Conservation (phyloP, 1,140 invertebrate genomes). For the Drosophila pandora region DNA sequence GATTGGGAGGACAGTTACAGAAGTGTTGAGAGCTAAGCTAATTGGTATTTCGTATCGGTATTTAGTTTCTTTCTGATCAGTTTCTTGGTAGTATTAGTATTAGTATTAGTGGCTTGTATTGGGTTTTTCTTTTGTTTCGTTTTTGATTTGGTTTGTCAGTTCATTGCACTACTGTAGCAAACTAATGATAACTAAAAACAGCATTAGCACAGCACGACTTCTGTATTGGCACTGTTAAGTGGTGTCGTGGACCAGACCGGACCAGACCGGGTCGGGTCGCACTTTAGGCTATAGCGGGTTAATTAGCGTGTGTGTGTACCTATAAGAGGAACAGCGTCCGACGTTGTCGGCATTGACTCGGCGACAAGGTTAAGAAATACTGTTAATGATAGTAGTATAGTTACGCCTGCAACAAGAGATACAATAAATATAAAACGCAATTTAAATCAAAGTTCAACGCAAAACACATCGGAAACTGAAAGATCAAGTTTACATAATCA, state of each 20-base stretch:
- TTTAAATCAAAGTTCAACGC: slow-evolving; percentile 63
- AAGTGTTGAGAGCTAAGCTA: slow-evolving; percentile 49
- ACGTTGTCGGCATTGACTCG: slow-evolving; percentile 95
- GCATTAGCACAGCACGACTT: slow-evolving; percentile 59
- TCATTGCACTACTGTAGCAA: slow-evolving; percentile 77
- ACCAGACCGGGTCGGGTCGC: slow-evolving; percentile 19
- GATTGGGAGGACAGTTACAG: slow-evolving; percentile 15
- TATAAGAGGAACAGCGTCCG: slow-evolving; percentile 92
- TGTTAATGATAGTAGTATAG: slow-evolving; percentile 99
- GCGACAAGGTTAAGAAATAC: slow-evolving; percentile 98
- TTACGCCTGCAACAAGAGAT: slow-evolving; percentile 92
- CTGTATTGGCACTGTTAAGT: slow-evolving; percentile 28
- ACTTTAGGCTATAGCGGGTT: slow-evolving; percentile 44
- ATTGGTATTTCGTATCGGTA: slow-evolving; percentile 68
- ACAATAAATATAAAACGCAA: slow-evolving; percentile 75
- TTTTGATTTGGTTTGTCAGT: slow-evolving; percentile 41
- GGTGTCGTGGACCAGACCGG: slow-evolving; percentile 13
- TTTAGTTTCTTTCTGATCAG: slow-evolving; percentile 15
- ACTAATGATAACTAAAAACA: slow-evolving; percentile 78
- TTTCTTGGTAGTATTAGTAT: slow-evolving; percentile 32
- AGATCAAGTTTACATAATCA: slow-evolving; percentile 60
- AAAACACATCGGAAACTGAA: slow-evolving; percentile 68
- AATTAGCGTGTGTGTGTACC: slow-evolving; percentile 84
- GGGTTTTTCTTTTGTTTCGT: slow-evolving; percentile 25
- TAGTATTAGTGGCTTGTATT: slow-evolving; percentile 44